Conservation (phyloP, 2,797 vertebrate species). For the Semotilus atromaculatus region DNA sequence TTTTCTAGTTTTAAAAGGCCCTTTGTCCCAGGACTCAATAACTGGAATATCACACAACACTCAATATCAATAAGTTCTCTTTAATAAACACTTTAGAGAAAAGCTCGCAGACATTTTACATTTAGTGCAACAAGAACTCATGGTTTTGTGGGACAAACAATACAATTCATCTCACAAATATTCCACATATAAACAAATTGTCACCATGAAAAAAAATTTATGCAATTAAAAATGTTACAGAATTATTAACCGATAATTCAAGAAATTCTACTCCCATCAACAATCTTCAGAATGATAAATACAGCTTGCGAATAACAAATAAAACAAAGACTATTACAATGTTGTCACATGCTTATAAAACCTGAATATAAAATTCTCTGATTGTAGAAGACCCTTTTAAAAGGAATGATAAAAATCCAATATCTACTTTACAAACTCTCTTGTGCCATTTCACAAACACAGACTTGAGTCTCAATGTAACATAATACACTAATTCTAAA, state of each 20-base stretch:
- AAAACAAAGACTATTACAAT: not conserved
- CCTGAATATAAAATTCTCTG: not conserved
- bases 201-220: not conserved
- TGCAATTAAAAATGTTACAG: not conserved
- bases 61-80: not conserved
- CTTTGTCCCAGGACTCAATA: not conserved
- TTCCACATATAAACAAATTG: not conserved
- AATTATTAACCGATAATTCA: not conserved
- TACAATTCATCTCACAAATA: not conserved
- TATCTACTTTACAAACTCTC: not conserved
- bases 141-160: not conserved
- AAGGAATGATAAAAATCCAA: not conserved
- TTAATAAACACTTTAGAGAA: not conserved
- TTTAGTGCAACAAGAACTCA: slow-evolving; percentile 16
- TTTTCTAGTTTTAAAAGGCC: not conserved
- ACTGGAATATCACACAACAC: slow-evolving; percentile 12
- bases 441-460: not conserved
- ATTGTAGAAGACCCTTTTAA: not conserved
- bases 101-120: not conserved
- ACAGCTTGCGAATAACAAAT: not conserved
- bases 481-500: slow-evolving; percentile 3
- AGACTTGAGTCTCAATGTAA: not conserved
- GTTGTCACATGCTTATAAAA: not conserved
- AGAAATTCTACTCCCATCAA: not conserved
- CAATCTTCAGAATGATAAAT: not conserved